phyloP scores from a whole-genome alignment of 2,797 vertebrate species.

The Microctenopoma stevenorrisi region DNA sequence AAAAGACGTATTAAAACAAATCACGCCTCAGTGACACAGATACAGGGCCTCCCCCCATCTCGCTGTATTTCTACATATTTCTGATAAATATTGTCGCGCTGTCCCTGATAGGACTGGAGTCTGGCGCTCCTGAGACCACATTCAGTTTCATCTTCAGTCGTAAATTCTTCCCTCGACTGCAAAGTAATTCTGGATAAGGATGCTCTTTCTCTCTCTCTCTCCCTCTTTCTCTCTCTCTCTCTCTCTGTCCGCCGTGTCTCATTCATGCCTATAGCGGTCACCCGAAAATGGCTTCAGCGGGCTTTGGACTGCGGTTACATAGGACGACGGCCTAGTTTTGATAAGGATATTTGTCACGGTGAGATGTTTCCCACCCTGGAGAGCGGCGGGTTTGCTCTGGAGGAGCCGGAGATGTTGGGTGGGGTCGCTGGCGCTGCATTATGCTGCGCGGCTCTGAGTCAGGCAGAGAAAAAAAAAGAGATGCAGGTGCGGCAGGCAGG shows the following conservation, averaged over 20 bases:
- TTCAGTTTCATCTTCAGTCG: constrained; percentile 47
- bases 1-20: constrained; percentile 9
- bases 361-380: constrained; percentile 47
- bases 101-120: constrained; percentile 29
- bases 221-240: not conserved
- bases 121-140: constrained; percentile 36
- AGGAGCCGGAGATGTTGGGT: constrained; percentile 82
- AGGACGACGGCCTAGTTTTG: constrained; percentile 51
- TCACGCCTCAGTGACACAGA: constrained; percentile 12
- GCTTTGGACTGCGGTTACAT: constrained; percentile 21
- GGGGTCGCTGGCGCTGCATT: constrained; percentile 87
- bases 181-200: constrained; percentile 47
- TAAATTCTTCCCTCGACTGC: constrained; percentile 65
- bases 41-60: constrained; percentile 36
- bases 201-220: constrained; percentile 12
- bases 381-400: constrained; percentile 50
- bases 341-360: constrained; percentile 54
- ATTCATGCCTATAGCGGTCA: constrained; percentile 55
- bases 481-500: constrained; percentile 77
- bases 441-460: constrained; percentile 82
- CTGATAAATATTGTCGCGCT: constrained; percentile 10
- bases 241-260: constrained; percentile 17
- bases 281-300: constrained; percentile 39
- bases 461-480: constrained; percentile 39
- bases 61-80: constrained; percentile 17